Percentiles rank a stretch among this genome's conserved stretches.
Conservation (phyloP, 2,797 vertebrate species). For the Sebastes minor region DNA sequence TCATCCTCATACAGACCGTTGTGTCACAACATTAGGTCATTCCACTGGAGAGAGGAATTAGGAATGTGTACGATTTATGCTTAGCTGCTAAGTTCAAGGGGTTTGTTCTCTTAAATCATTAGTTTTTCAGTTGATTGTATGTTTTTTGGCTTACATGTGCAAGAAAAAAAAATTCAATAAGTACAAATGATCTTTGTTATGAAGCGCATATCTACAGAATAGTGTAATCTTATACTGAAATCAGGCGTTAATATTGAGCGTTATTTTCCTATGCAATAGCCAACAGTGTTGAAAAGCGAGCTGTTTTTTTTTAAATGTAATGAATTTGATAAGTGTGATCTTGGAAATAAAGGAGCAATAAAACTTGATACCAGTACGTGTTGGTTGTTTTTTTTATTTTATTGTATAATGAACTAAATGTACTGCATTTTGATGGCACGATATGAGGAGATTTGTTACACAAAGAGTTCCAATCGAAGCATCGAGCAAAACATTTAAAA, state of each 20-base stretch:
- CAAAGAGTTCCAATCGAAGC: background rate
- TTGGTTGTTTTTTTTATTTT: background rate
- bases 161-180: constrained; percentile 5
- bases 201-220: background rate
- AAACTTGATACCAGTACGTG: background rate
- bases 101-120: constrained; percentile 21
- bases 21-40: constrained; percentile 35
- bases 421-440: background rate
- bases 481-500: background rate
- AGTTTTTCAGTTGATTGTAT: constrained; percentile 10
- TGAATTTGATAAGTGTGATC: constrained; percentile 1
- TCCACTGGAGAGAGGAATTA: constrained; percentile 40
- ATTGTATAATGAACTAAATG: background rate
- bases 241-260: background rate
- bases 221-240: background rate
- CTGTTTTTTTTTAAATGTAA: background rate
- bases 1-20: background rate
- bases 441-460: background rate
- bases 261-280: constrained; percentile 20
- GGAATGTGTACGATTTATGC: background rate
- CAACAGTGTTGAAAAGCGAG: constrained; percentile 4
- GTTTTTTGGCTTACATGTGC: constrained; percentile 2
- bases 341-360: constrained; percentile 45
- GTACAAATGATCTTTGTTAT: background rate
- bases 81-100: constrained; percentile 29